phyloP scores from a whole-genome alignment of 2,888 invertebrate species.

The Eristalinus sepulchralis region DNA sequence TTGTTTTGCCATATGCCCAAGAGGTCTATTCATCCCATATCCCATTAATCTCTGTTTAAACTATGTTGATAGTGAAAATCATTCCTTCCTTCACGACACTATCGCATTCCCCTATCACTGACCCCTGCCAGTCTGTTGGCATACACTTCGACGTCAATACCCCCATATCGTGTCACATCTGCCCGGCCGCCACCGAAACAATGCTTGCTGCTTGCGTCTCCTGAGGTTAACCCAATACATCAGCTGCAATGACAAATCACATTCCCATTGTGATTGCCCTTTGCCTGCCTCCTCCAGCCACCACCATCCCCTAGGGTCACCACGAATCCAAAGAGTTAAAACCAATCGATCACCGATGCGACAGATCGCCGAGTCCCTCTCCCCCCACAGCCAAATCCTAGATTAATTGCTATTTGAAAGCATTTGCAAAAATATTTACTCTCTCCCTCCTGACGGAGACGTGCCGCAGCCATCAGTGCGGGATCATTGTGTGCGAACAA shows the following conservation, averaged over 20 bases:
- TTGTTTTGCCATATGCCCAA: too few relatives aligned
- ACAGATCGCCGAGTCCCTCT: slow-evolving; percentile 12
- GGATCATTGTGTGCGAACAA: slow-evolving; percentile 19
- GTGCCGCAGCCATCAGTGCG: slow-evolving; percentile 5
- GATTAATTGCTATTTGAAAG: slow-evolving; percentile 62
- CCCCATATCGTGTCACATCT: not conserved
- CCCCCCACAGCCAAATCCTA: slow-evolving; percentile 22
- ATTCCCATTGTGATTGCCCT: slow-evolving; percentile 34
- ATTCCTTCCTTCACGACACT: not conserved
- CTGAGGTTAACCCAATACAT: slow-evolving; percentile 15
- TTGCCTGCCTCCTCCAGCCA: slow-evolving; percentile 22
- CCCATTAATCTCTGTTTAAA: not conserved
- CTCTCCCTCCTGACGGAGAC: not conserved
- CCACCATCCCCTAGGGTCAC: slow-evolving; percentile 22
- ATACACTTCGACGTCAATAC: not conserved
- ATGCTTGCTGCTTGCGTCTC: not conserved
- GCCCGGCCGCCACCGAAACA: not conserved
- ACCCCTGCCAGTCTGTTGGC: not conserved
- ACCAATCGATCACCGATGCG: slow-evolving; percentile 45
- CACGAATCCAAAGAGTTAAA: slow-evolving; percentile 43
- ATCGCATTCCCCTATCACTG: not conserved
- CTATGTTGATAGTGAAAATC: not conserved
- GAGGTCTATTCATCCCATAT: not conserved
- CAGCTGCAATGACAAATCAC: slow-evolving; percentile 60
- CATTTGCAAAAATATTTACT: slow-evolving; percentile 64